Percentiles rank a stretch among this genome's conserved stretches.
These are phyloP conservation scores for Myrmecophaga tridactyla DNA, from an alignment of 2,113 vertebrate genomes.

Conservation along the genomic window DNA sequence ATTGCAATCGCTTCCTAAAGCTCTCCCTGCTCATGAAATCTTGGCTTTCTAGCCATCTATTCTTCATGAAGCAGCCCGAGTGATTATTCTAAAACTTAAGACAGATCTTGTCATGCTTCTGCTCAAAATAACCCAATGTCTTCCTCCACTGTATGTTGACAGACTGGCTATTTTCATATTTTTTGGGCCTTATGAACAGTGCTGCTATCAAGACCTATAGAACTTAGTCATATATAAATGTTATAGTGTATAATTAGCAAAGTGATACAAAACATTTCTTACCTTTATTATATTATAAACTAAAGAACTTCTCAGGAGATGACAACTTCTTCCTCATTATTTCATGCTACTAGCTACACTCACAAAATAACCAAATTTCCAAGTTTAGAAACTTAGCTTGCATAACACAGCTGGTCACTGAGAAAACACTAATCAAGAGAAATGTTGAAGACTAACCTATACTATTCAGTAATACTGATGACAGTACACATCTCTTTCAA, in stretches of 20 bases:
- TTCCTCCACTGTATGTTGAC: neutral
- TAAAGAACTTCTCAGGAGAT: neutral
- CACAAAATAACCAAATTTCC: constrained; percentile 56
- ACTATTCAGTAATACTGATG: constrained; percentile 20
- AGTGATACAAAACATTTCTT: neutral
- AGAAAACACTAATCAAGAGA: constrained; percentile 57
- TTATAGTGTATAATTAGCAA: neutral
- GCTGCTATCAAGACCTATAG: neutral
- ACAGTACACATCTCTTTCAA: constrained; percentile 40
- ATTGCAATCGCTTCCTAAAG: neutral
- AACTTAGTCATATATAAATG: neutral
- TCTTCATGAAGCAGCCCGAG: neutral
- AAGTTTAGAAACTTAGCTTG: constrained; percentile 49
- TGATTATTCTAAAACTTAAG: neutral
- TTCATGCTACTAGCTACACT: neutral
- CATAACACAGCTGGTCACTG: constrained; percentile 59
- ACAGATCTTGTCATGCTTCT: neutral
- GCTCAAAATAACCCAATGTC: neutral
- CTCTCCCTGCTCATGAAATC: neutral
- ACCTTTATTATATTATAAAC: constrained; percentile 1
- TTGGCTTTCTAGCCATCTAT: neutral
- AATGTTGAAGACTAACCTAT: constrained; percentile 39
- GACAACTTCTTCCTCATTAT: neutral
- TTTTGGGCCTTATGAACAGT: neutral
- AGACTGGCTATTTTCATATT: neutral